Base-by-base conservation (phyloP, 2,113 vertebrate genomes). In the Boulengeromyrus knoepffleri region DNA sequence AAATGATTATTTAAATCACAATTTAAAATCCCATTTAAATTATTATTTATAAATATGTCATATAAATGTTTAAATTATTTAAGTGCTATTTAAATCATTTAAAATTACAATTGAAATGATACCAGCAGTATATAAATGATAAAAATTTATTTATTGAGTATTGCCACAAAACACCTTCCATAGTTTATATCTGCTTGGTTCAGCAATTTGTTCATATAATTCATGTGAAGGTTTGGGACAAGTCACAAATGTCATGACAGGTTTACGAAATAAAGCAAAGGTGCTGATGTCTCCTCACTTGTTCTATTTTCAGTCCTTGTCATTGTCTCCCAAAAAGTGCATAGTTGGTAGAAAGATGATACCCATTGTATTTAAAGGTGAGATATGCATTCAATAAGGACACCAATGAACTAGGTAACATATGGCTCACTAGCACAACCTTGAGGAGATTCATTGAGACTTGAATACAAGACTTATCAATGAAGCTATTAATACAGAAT, bases 401-500 rank as follows among this genome's bases (percentile, higher is more conserved):
- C 15, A 39, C 36, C 36, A 17, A 15, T 42, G 74, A 19, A 5
- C 13, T 42, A 42, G 74, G 15, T 17, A 42, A 42, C 36, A 80
- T 42, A 5, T 12, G 21, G 45, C 83, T 47, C 83, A 12, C 39
- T 47, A 47, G 85, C 49, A 24, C 85, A n/a, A 5, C 85, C 12
- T 87, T 53, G 9, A 87, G 49, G 85, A 87, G 85, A 52, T 49
- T 53, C n/a, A 52, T 24, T 42, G 13, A 42, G 31, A 42, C 13
- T 80, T 8, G 36, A 47, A 47, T 3, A 24, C 7, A 13, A 47
- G 21, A 85, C 24, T 77, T 77, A 80, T 42, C 31, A 80, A 80
- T 80, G 13, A 80, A 80, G 74, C 74, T 42, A n/a, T n/a, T 24
- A 85, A 47, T 85, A 47, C 8, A 12, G 83, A 92, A 88, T 91